Evolutionary conservation across 2,888 invertebrate species (phyloP).

Genomic region (Monoplex corrugatus): DNA sequence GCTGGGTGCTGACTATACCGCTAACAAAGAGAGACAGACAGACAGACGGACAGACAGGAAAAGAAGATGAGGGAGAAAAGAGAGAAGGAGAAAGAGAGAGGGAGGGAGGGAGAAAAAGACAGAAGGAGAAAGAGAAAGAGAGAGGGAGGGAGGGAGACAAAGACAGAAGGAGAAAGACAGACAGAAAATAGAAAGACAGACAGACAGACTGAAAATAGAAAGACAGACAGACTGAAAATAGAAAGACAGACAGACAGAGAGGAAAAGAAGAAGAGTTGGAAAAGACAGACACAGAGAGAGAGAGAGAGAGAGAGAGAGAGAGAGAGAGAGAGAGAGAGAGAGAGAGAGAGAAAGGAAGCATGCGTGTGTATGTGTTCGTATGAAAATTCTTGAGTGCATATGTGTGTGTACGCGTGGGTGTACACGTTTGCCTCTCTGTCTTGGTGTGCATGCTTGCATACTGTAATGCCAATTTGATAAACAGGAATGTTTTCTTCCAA

Average conservation of each 20-base stretch:
- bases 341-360: neutral
- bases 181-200: no score
- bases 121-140: no score
- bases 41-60: no score
- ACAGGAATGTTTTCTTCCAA: no score
- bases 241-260: neutral
- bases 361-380: neutral
- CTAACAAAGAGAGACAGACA: no score
- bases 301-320: constrained; percentile 33
- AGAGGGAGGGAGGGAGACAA: no score
- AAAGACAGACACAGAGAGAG: neutral
- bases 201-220: neutral
- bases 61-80: no score
- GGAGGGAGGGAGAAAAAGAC: no score
- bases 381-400: neutral
- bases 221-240: neutral
- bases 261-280: neutral
- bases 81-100: no score
- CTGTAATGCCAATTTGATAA: no score
- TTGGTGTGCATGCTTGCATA: neutral
- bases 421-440: neutral
- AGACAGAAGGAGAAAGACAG: no score
- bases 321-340: constrained; percentile 17
- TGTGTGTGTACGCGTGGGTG: neutral
- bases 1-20: no score